A percentile compares a stretch with the other conserved stretches of the same genome.
Evolutionary conservation across 2,113 vertebrate species (phyloP).

Genomic region (Promerops cafer): DNA sequence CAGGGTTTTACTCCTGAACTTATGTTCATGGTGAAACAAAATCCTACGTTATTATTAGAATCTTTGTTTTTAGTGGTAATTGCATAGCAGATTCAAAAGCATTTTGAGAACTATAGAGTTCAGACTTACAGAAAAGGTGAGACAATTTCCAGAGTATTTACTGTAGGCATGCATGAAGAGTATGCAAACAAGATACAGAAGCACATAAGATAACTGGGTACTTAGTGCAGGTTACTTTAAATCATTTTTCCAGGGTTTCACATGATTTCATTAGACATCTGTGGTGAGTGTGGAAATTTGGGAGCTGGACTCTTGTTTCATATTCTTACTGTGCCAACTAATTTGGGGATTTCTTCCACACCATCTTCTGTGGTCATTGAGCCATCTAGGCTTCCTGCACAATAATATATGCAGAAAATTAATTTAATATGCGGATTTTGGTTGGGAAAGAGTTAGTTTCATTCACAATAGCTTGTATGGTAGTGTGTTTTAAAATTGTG

Average conservation of each 20-base stretch:
- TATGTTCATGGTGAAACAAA: neutral
- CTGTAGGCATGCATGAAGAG: neutral
- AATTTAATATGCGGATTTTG: neutral
- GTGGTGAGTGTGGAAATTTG: neutral
- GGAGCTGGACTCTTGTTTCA: neutral
- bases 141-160: neutral
- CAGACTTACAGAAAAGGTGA: neutral
- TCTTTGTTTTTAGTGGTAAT: neutral
- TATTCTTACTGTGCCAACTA: neutral
- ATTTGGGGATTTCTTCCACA: neutral
- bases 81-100: neutral
- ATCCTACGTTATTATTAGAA: neutral
- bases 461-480: neutral
- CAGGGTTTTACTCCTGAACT: neutral
- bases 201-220: neutral
- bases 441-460: neutral
- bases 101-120: neutral
- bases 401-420: neutral
- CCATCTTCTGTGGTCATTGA: neutral
- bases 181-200: neutral
- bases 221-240: neutral
- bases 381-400: neutral
- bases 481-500: neutral
- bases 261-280: neutral
- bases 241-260: neutral